Evolutionary conservation across 1,140 invertebrate genomes (phyloP).

Genomic region (Bradynema listronoti): DNA sequence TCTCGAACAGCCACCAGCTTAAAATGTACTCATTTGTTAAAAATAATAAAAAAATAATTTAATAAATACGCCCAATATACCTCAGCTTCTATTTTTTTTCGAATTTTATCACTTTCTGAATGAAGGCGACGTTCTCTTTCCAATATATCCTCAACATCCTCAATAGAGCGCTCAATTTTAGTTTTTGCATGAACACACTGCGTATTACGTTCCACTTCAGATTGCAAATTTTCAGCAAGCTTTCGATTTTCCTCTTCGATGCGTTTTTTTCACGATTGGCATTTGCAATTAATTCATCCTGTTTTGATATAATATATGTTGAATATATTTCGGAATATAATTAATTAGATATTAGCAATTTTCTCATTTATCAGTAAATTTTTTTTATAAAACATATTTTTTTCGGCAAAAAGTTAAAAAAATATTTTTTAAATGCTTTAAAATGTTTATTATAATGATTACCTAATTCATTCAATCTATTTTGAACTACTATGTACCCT

Average conservation of each 20-base stretch:
- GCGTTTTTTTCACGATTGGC: conserved; percentile 34
- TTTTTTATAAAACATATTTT: too few species aligned
- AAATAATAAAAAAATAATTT: too few species aligned
- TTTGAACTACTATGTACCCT: too few species aligned
- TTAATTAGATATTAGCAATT: too few species aligned
- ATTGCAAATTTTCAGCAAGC: conserved; percentile 34
- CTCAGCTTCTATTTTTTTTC: conserved; percentile 39
- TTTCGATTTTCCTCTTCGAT: conserved; percentile 42
- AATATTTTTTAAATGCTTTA: too few species aligned
- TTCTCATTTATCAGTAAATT: too few species aligned
- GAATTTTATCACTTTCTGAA: conserved; percentile 34
- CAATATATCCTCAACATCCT: conserved; percentile 43
- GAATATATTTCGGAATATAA: too few species aligned
- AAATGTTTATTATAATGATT: too few species aligned
- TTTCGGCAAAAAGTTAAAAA: too few species aligned
- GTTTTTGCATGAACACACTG: conserved; percentile 33
- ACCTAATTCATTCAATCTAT: too few species aligned
- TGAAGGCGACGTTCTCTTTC: conserved; percentile 41
- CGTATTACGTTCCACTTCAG: conserved; percentile 32
- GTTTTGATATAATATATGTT: too few species aligned
- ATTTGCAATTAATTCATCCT: conserved; percentile 34
- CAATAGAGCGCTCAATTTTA: conserved; percentile 40
- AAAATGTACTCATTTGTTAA: neutral
- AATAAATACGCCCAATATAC: too few species aligned
- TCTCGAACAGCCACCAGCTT: conserved; percentile 12